Conservation (phyloP, 2,113 vertebrate genomes). For the Osmerus mordax region DNA sequence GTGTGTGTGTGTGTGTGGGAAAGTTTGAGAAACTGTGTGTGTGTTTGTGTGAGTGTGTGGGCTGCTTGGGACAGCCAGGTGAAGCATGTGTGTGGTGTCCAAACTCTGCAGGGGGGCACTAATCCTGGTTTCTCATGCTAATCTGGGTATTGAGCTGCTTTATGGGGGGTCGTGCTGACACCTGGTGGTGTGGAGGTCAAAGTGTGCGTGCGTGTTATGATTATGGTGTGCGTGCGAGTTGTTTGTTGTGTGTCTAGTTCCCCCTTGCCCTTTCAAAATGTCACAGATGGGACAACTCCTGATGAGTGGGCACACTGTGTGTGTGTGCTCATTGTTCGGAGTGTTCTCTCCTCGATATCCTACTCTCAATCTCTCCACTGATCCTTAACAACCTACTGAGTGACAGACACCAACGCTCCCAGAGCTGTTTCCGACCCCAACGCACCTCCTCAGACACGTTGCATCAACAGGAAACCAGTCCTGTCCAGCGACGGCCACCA, state of each 20-base stretch:
- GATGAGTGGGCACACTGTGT: constrained; percentile 42
- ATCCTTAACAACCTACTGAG: no score
- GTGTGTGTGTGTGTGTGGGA: constrained; percentile 8
- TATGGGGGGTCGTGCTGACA: constrained; percentile 46
- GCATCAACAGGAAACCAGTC: no score
- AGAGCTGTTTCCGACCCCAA: no score
- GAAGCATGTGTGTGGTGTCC: constrained; percentile 49
- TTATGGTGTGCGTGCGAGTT: constrained; percentile 28
- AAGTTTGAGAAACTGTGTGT: constrained; percentile 1
- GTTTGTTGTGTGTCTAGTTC: constrained; percentile 29
- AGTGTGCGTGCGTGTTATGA: constrained; percentile 3
- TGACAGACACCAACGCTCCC: no score
- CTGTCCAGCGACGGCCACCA: no score
- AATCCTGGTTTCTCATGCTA: constrained; percentile 64
- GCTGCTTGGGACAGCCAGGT: constrained; percentile 43
- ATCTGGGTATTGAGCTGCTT: constrained; percentile 63
- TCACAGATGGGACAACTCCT: constrained; percentile 65
- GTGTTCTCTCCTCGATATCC: no score
- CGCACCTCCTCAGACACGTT: no score
- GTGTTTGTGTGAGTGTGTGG: constrained; percentile 39
- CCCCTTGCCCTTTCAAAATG: constrained; percentile 71
- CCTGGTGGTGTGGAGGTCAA: constrained; percentile 64
- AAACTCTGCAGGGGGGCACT: constrained; percentile 53
- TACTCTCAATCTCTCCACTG: no score
- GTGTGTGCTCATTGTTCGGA: not conserved